These are phyloP conservation scores for Hetaerina americana DNA, from an alignment of 1,140 invertebrate genomes.

Conservation along the genomic window DNA sequence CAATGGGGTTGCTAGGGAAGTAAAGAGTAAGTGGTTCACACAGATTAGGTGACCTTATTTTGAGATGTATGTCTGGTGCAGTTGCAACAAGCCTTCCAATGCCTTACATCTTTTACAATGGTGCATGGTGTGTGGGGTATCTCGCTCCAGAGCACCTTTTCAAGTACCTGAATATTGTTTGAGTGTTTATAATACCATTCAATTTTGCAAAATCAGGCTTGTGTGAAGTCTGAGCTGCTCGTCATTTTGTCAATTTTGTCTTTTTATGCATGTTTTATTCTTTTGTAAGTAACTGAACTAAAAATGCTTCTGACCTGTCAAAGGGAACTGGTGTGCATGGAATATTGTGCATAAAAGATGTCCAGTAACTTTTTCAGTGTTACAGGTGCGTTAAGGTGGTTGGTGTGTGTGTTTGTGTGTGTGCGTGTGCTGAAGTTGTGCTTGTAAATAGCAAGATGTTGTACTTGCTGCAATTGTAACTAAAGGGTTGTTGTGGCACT, in stretches of 20 bases:
- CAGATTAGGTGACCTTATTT: background rate
- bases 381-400: background rate
- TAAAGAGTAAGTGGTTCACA: background rate
- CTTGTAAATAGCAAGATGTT: background rate
- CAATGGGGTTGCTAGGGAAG: background rate
- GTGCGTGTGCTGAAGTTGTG: background rate
- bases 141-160: background rate
- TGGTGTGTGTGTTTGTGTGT: too few species aligned
- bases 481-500: background rate
- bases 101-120: background rate
- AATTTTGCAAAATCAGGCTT: background rate
- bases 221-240: background rate
- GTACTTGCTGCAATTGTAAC: background rate
- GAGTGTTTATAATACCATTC: background rate
- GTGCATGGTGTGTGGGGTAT: background rate
- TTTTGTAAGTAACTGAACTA: background rate
- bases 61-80: background rate
- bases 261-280: slow-evolving; percentile 1
- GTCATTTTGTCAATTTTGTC: background rate
- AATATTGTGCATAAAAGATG: background rate
- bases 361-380: background rate
- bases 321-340: background rate
- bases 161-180: background rate
- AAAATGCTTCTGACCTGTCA: background rate
- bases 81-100: background rate